These are phyloP conservation scores for Augiades crinisus DNA, from an alignment of 2,888 invertebrate species.

Conservation along the genomic window DNA sequence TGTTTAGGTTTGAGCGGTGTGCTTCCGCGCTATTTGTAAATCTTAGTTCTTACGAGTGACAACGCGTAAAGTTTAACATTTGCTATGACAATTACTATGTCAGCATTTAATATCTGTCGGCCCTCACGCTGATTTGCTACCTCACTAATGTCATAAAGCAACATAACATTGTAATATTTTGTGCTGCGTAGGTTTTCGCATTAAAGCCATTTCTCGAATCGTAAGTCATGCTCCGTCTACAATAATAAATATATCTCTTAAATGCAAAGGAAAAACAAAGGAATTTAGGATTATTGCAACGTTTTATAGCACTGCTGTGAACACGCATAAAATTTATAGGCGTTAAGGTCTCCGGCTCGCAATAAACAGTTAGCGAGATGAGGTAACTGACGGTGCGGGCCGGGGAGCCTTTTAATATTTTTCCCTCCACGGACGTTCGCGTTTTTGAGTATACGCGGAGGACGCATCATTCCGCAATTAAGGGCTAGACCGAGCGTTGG, in stretches of 20 bases:
- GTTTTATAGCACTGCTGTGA: conserved; percentile 69
- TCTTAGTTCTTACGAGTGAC: too few relatives aligned
- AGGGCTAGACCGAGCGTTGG: conserved; percentile 63
- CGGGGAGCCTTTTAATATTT: conserved; percentile 63
- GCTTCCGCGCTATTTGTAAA: too few relatives aligned
- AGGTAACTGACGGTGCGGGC: conserved; percentile 45
- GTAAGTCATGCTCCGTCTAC: conserved; percentile 39
- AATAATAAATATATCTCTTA: conserved; percentile 54
- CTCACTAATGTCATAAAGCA: too few relatives aligned
- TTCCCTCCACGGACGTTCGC: conserved; percentile 41
- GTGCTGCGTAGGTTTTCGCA: background rate
- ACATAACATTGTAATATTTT: background rate
- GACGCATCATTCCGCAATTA: conserved; percentile 66
- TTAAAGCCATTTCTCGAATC: conserved; percentile 19
- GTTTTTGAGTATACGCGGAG: conserved; percentile 39
- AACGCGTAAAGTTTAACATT: too few relatives aligned
- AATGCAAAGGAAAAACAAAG: conserved; percentile 60
- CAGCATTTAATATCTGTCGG: too few relatives aligned
- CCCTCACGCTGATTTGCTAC: too few relatives aligned
- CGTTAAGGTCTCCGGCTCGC: conserved; percentile 67
- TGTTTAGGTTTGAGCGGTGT: too few relatives aligned
- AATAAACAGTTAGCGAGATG: conserved; percentile 67
- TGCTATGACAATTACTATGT: too few relatives aligned
- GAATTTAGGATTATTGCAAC: conserved; percentile 70
- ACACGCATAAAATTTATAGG: conserved; percentile 73